Base-by-base conservation (phyloP, 2,113 vertebrate genomes). In the Nerophis ophidion region DNA sequence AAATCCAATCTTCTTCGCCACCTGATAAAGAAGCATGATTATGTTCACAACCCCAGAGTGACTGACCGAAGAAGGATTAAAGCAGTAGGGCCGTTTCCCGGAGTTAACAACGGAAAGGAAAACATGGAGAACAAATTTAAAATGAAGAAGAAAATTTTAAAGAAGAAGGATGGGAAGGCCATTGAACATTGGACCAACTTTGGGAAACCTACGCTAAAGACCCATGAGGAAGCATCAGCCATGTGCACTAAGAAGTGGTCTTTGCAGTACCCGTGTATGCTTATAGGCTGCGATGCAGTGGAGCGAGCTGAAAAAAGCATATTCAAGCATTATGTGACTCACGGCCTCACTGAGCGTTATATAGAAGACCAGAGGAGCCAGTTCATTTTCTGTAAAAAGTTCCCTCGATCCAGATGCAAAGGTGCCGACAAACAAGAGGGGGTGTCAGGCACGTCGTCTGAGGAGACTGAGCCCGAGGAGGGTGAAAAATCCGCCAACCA, bases 251-350 rank as follows among this genome's bases (percentile, higher is more conserved):
- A 92, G 81, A 92, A 88, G 64, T 93, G 90, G 72, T 80, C 92
- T 36, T 89, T 93, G 62, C 96, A 98, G 63, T 99, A 96, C 74
- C 97, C 97, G 0, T 99, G 97, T 82, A 99, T 98, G 97, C 93
- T 99, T 84, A 92, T 94, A 76, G 95, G 95, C 42, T 99, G 97
- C 58, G 92, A 94, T 0, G 92, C 94, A 0, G 92, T 98, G 38
- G 93, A 96, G 72, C 92, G 91, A 65, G 93, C 93, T 7, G 96
- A 99, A 76, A 91, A 89, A 75, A 95, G 91, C 78, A 94, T 98
- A 66, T 92, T 97, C 70, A 93, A 93, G 70, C 97, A 99, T 90
- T 99, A 99, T 54, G 93, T 92, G 74, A 95, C 93, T 77, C 97
- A 99, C 64, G 97, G 97, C 60, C 90, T 99, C 75, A 91, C 93